A percentile compares a stretch with the other conserved stretches of the same genome.
These are phyloP conservation scores for Lepidotrigona ventralis DNA, from an alignment of 1,140 invertebrate species.

Conservation along the genomic window DNA sequence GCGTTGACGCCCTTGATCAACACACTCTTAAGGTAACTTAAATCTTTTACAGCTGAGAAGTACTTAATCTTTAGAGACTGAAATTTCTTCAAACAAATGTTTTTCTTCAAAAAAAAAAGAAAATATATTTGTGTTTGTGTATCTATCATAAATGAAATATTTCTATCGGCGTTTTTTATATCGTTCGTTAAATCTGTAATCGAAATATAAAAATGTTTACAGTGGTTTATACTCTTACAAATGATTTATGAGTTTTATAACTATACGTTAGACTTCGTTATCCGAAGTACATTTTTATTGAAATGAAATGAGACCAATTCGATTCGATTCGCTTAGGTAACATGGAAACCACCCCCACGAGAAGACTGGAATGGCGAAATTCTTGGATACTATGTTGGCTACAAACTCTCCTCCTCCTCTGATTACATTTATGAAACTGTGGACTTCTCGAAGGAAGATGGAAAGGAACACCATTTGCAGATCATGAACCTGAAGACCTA, in stretches of 20 bases:
- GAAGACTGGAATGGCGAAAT: constrained; percentile 97
- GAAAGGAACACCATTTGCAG: constrained; percentile 92
- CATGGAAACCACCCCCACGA: constrained; percentile 94
- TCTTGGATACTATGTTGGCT: constrained; percentile 93
- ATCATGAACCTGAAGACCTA: constrained; percentile 93
- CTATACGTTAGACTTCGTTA: no score
- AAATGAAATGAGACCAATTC: neutral
- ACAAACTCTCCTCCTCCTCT: constrained; percentile 91
- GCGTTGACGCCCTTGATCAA: constrained; percentile 95
- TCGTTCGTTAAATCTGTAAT: no score
- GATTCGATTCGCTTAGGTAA: constrained; percentile 74
- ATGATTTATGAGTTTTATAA: no score
- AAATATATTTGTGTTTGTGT: no score
- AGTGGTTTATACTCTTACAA: no score
- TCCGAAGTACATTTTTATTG: neutral
- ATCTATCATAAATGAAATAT: no score
- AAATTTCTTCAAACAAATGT: no score
- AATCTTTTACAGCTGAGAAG: no score
- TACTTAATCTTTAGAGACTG: no score
- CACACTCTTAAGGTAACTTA: constrained; percentile 89
- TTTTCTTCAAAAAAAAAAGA: no score
- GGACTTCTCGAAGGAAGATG: constrained; percentile 94
- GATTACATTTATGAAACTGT: constrained; percentile 93
- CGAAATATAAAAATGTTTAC: no score
- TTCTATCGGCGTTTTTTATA: no score